A percentile compares a stretch with the other conserved stretches of the same genome.
Conservation (phyloP, 2,113 vertebrate species). For the Marmota flaviventris region DNA sequence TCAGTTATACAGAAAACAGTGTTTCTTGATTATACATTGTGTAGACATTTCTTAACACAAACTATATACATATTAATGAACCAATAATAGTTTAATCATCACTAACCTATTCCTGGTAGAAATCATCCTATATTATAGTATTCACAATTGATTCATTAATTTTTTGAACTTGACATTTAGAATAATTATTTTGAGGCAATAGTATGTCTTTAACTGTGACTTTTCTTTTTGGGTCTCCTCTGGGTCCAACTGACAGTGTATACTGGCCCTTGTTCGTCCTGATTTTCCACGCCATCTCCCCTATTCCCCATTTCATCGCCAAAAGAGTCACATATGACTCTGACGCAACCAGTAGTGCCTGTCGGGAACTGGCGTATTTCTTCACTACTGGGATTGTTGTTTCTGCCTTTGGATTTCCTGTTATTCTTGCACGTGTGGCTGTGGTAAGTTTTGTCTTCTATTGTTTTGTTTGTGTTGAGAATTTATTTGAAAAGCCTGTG, state of each 20-base stretch:
- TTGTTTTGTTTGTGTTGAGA: not conserved
- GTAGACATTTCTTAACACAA: conserved; percentile 6
- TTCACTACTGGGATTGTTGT: conserved; percentile 97
- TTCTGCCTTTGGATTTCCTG: conserved; percentile 95
- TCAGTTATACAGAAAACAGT: not conserved
- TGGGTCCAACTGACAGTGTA: conserved; percentile 86
- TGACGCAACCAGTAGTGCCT: conserved; percentile 94
- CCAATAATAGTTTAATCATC: not conserved
- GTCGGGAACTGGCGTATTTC: conserved; percentile 95
- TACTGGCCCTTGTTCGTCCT: conserved; percentile 98
- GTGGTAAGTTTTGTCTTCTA: conserved; percentile 88
- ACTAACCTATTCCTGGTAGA: not conserved
- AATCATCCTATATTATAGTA: not conserved
- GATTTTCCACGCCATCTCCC: conserved; percentile 94
- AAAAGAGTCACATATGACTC: conserved; percentile 92
- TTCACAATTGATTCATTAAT: not conserved
- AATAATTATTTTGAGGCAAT: conserved; percentile 21
- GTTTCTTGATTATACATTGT: not conserved
- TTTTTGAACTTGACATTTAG: not conserved
- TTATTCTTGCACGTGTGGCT: conserved; percentile 92
- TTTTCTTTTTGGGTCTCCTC: not conserved
- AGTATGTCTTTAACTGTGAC: not conserved
- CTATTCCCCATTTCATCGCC: conserved; percentile 96
- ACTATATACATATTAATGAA: not conserved
- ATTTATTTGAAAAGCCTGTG: not conserved